A percentile compares a stretch with the other conserved stretches of the same genome.
These are phyloP conservation scores for Tragelaphus imberbis DNA, from an alignment of 2,113 vertebrate genomes.

Conservation along the genomic window DNA sequence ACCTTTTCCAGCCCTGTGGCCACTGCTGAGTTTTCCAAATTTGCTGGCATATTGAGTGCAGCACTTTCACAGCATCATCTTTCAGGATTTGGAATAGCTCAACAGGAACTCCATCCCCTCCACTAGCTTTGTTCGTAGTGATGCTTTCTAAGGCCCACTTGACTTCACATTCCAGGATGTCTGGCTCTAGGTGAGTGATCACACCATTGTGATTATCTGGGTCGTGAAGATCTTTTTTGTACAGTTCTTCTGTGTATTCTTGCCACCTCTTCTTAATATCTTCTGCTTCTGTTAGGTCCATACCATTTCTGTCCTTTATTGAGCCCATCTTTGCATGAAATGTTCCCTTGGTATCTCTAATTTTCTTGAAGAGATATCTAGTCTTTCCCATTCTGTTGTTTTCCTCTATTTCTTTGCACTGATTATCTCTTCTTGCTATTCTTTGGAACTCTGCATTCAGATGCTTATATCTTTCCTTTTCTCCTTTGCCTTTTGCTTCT, in stretches of 20 bases:
- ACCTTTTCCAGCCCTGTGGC: neutral
- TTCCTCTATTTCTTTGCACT: neutral
- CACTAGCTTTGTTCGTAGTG: neutral
- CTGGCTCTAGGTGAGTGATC: neutral
- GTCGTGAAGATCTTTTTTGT: neutral
- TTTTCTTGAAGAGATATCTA: neutral
- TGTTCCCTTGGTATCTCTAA: neutral
- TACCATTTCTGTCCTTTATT: neutral
- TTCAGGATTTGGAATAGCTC: neutral
- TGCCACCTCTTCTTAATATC: neutral
- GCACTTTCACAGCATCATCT: neutral
- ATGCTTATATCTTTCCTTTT: neutral
- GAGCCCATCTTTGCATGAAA: neutral
- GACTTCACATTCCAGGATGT: fast-evolving
- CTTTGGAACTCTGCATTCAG: neutral
- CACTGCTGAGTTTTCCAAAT: neutral
- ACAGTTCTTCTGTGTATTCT: neutral
- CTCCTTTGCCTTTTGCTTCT: neutral
- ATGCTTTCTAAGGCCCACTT: neutral
- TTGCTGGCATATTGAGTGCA: neutral
- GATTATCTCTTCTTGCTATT: neutral
- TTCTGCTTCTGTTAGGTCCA: neutral
- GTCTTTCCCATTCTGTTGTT: neutral
- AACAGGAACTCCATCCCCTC: neutral
- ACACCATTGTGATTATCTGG: neutral